A percentile compares a stretch with the other conserved stretches of the same genome.
Conservation (phyloP, 2,113 vertebrate genomes). For the Amazona vittata region DNA sequence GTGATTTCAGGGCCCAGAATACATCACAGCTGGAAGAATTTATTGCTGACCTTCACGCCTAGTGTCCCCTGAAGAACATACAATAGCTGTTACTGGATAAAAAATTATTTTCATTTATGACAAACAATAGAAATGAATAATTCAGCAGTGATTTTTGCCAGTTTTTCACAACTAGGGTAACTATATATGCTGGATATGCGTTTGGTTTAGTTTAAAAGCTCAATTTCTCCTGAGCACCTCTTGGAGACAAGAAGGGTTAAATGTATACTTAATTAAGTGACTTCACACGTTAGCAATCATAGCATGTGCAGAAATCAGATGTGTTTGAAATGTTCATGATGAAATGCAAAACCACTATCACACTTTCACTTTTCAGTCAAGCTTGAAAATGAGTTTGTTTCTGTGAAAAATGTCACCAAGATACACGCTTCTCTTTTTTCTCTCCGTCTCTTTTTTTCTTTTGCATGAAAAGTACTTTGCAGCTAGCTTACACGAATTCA, state of each 20-base stretch:
- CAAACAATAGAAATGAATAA: background rate
- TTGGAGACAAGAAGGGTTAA: background rate
- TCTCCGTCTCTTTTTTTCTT: background rate
- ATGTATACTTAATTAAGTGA: background rate
- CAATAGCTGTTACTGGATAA: background rate
- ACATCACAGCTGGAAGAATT: slow-evolving; percentile 12
- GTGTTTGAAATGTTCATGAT: slow-evolving; percentile 38
- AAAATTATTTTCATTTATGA: slow-evolving; percentile 4
- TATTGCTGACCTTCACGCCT: slow-evolving; percentile 29
- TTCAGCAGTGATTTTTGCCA: background rate
- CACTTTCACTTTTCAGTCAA: slow-evolving; percentile 1
- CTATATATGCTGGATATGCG: background rate
- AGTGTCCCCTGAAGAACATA: background rate
- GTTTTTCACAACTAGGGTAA: background rate
- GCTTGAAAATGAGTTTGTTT: slow-evolving; percentile 40
- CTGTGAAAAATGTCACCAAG: slow-evolving; percentile 30
- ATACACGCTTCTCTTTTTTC: background rate
- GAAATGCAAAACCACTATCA: slow-evolving; percentile 27
- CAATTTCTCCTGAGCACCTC: background rate
- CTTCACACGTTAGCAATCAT: background rate
- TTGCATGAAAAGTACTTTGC: background rate
- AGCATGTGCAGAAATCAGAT: slow-evolving; percentile 5
- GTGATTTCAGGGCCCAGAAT: slow-evolving; percentile 37
- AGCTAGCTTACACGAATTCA: background rate
- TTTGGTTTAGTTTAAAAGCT: background rate